Percentiles rank a stretch among this genome's conserved stretches.
Conservation (phyloP, 2,888 invertebrate species). For the Lamellibrachia satsuma region DNA sequence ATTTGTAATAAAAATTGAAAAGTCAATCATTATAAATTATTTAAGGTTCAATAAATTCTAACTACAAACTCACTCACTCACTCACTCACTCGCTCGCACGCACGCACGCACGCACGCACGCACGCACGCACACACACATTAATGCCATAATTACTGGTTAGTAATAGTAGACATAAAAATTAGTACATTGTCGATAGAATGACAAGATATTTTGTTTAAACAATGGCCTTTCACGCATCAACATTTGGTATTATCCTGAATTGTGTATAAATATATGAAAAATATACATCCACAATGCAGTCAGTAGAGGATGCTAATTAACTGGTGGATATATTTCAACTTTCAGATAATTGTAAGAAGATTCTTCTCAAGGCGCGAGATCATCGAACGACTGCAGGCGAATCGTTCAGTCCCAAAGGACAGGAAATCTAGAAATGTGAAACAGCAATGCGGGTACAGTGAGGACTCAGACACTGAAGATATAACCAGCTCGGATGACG, state of each 20-base stretch:
- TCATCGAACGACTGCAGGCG: slow-evolving; percentile 42
- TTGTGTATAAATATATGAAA: neutral
- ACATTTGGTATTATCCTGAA: neutral
- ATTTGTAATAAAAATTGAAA: neutral
- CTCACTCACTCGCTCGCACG: too few relatives aligned
- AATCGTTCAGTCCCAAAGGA: slow-evolving; percentile 21
- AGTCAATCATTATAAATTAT: too few relatives aligned
- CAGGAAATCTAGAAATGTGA: neutral
- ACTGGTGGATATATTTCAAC: slow-evolving; percentile 7
- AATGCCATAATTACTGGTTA: too few relatives aligned
- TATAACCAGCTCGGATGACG: slow-evolving; percentile 18
- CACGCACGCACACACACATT: too few relatives aligned
- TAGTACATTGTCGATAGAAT: neutral
- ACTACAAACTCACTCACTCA: too few relatives aligned
- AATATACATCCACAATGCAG: neutral
- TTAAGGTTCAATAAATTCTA: too few relatives aligned
- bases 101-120: too few relatives aligned
- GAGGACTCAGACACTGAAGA: neutral
- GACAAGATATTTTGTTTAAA: neutral
- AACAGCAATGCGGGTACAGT: neutral
- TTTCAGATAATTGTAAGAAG: slow-evolving; percentile 50
- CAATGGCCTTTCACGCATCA: neutral
- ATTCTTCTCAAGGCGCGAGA: slow-evolving; percentile 48
- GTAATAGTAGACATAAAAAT: too few relatives aligned
- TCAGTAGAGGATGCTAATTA: neutral